These are phyloP conservation scores for Corynorhinus townsendii DNA, from an alignment of 2,113 vertebrate species.

Conservation along the genomic window DNA sequence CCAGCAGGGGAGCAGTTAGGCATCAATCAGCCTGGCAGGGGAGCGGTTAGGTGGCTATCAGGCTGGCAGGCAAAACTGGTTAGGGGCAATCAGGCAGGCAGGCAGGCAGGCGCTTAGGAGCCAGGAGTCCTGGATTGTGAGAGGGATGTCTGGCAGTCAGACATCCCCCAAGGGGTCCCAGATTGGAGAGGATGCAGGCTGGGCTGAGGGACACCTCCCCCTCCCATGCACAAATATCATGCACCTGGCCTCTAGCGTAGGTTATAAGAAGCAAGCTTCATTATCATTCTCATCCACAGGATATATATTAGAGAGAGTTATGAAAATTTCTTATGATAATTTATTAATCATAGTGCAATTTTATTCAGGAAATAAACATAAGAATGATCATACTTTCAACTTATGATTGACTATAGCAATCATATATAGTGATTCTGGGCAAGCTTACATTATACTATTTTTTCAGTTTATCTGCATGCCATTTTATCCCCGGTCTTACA, in stretches of 20 bases:
- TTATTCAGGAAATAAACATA: slow-evolving; percentile 27
- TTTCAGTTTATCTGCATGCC: not conserved
- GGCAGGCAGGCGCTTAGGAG: too few species aligned
- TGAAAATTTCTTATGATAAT: not conserved
- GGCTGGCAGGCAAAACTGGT: too few species aligned
- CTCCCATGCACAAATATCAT: too few species aligned
- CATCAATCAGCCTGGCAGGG: too few species aligned
- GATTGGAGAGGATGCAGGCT: too few species aligned
- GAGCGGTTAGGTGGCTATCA: too few species aligned
- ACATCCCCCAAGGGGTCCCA: too few species aligned
- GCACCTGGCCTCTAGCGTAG: not conserved
- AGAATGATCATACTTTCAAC: not conserved
- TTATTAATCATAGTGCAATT: not conserved
- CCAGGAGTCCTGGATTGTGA: too few species aligned
- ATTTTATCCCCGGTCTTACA: not conserved
- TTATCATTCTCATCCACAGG: not conserved
- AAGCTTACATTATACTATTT: not conserved
- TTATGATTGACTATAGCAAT: not conserved
- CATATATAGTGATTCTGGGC: not conserved
- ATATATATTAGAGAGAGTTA: not conserved
- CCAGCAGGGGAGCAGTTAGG: too few species aligned
- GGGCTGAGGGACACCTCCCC: too few species aligned
- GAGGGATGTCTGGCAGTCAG: too few species aligned
- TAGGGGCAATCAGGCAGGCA: too few species aligned
- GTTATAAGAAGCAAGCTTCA: not conserved